Conservation (phyloP, 1,140 invertebrate species). For the Dinothrombium tinctorium region DNA sequence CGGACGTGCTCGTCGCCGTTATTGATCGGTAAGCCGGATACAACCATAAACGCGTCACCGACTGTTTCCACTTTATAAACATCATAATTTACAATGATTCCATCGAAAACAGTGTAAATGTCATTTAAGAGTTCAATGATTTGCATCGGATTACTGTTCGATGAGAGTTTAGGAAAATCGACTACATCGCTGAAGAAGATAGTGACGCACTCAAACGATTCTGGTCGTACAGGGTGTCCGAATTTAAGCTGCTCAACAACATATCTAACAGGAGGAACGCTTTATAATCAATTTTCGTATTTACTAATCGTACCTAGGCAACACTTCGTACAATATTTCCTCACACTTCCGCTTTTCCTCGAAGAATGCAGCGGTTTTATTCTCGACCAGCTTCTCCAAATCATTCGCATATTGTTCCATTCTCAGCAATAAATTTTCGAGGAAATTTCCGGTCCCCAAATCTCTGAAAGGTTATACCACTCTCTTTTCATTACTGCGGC, state of each 20-base stretch:
- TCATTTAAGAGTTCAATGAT: too few relatives aligned
- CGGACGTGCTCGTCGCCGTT: background rate
- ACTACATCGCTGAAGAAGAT: too few relatives aligned
- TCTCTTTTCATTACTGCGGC: background rate
- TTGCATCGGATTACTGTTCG: too few relatives aligned
- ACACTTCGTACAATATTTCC: conserved; percentile 55
- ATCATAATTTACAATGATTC: too few relatives aligned
- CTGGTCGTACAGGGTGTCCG: too few relatives aligned
- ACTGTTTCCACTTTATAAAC: too few relatives aligned
- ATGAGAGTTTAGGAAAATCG: too few relatives aligned
- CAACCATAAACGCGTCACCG: too few relatives aligned
- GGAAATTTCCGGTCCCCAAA: conserved; percentile 10
- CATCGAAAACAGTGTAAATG: too few relatives aligned
- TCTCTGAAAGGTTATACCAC: background rate
- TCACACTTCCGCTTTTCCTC: conserved; percentile 56
- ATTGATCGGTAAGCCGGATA: too few relatives aligned
- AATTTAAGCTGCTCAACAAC: too few relatives aligned
- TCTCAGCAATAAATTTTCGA: conserved; percentile 47
- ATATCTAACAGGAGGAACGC: background rate
- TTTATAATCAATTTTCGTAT: background rate
- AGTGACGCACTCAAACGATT: too few relatives aligned
- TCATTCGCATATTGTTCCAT: conserved; percentile 83
- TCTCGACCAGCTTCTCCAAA: conserved; percentile 49
- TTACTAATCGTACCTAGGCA: conserved; percentile 24
- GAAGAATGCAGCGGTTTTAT: conserved; percentile 57